Base-by-base conservation (phyloP, 2,797 vertebrate species). In the Mus minutoides region DNA sequence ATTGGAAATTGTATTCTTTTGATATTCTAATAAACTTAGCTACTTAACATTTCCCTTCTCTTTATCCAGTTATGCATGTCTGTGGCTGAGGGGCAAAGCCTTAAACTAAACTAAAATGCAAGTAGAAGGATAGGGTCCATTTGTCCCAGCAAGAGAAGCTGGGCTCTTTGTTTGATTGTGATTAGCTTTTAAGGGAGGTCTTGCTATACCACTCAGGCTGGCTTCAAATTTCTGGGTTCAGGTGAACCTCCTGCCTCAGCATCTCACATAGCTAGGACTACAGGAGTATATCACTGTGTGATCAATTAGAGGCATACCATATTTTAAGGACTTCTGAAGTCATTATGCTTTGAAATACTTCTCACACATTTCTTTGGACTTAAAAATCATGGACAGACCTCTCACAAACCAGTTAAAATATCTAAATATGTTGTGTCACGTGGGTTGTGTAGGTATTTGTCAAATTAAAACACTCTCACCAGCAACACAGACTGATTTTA, bases 11-110 rank as follows among this genome's bases (percentile, higher is more conserved):
- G 95, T 97, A 91, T 95, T 6, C 92, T 95, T 71, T 79, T 91
- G 19, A 78, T 97, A 98, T 98, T 29, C 94, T 93, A 71, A 97
- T 94, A 98, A 91, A 86, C 0, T 91, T 60, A 85, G 82, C 71
- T 83, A 24, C 91, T 56, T 24, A 86, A 94, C 79, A 94, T 92
- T 80, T 52, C 77, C 43, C 58, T 96, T 93, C 83, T 96, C n/a
- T 83, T 95, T 60, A 16, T 90, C 88, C 88, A 56, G 19, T 94
- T 37, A 11, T 90, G 95, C 52, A 0, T 96, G 37, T 94, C 67
- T 54, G 12, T 96, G 43, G 96, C 80, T 80, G 92, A 96, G 96
- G 86, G 95, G 88, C 95, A 85, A 96, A 7, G 77, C 31, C 62
- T 69, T 67, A 52, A 78, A 77, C 62, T 92, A 91, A 67, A 75